Conservation (phyloP, 1,140 invertebrate genomes). For the Meloidogyne floridensis region DNA sequence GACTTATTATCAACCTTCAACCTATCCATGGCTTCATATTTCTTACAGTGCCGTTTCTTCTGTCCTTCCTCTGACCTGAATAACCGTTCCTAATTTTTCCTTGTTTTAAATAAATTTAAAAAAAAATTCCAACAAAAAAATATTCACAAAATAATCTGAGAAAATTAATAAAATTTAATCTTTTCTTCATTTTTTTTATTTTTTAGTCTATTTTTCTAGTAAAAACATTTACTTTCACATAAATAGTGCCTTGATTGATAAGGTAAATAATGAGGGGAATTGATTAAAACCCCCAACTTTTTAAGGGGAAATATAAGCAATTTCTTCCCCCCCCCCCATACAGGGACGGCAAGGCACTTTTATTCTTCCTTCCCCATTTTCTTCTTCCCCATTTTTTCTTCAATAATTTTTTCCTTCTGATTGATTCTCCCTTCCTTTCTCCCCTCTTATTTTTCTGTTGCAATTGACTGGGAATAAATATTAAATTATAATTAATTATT, state of each 20-base stretch:
- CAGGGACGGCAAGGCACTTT: not conserved
- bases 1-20: too few relatives aligned
- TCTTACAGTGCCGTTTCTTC: too few relatives aligned
- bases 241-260: not conserved
- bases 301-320: not conserved
- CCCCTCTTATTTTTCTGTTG: not conserved
- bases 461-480: not conserved
- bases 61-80: too few relatives aligned
- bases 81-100: too few relatives aligned
- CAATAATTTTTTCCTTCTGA: not conserved
- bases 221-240: not conserved
- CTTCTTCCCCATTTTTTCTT: not conserved
- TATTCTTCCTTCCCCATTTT: not conserved
- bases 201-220: too few relatives aligned
- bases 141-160: constrained; percentile 2
- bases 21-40: too few relatives aligned
- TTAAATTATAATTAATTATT: not conserved
- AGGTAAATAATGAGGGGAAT: not conserved
- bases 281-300: not conserved
- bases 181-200: not conserved
- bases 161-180: not conserved
- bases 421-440: not conserved
- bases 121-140: not conserved
- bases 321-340: not conserved
- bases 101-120: too few relatives aligned